Evolutionary conservation across 30 jellyfish, hydroid and myxozoan species (phyloP).

Genomic region (Aurelia sp.): DNA sequence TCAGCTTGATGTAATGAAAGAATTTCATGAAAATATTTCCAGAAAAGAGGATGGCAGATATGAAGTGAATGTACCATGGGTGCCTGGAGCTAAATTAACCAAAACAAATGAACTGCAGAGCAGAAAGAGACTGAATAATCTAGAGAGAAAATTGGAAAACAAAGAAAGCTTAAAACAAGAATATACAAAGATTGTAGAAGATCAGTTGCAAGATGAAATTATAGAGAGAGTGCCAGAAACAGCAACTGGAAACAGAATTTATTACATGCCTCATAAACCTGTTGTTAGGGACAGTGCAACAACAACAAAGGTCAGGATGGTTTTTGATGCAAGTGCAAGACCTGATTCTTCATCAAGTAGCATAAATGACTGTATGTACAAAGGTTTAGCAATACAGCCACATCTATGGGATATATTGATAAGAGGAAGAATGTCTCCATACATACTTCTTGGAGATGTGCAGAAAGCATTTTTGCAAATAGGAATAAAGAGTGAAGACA

Average conservation of each 20-base stretch:
- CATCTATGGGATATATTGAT: neutral
- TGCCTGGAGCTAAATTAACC: slow-evolving; percentile 13
- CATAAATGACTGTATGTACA: neutral
- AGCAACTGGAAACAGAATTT: neutral
- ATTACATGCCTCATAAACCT: slow-evolving; percentile 3
- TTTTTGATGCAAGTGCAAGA: slow-evolving; percentile 5
- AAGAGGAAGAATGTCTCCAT: slow-evolving; percentile 1
- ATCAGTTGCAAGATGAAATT: neutral
- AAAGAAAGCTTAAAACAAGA: slow-evolving; percentile 20
- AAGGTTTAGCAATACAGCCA: slow-evolving; percentile 2
- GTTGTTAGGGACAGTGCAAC: slow-evolving; percentile 10
- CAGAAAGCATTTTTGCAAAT: too few relatives aligned
- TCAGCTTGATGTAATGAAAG: slow-evolving; percentile 17
- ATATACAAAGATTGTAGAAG: slow-evolving; percentile 4
- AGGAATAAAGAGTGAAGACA: too few relatives aligned
- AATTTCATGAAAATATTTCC: slow-evolving; percentile 12
- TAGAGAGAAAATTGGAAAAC: neutral
- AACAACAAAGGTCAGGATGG: neutral
- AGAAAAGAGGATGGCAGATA: slow-evolving; percentile 45
- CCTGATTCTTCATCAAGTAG: neutral
- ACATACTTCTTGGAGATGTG: too few relatives aligned
- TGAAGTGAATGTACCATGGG: slow-evolving; percentile 28
- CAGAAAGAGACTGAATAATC: neutral
- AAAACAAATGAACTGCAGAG: slow-evolving; percentile 27
- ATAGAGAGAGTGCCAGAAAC: slow-evolving; percentile 28